These are phyloP conservation scores for Eurystomus gularis DNA, from an alignment of 2,113 vertebrate genomes.

Conservation along the genomic window DNA sequence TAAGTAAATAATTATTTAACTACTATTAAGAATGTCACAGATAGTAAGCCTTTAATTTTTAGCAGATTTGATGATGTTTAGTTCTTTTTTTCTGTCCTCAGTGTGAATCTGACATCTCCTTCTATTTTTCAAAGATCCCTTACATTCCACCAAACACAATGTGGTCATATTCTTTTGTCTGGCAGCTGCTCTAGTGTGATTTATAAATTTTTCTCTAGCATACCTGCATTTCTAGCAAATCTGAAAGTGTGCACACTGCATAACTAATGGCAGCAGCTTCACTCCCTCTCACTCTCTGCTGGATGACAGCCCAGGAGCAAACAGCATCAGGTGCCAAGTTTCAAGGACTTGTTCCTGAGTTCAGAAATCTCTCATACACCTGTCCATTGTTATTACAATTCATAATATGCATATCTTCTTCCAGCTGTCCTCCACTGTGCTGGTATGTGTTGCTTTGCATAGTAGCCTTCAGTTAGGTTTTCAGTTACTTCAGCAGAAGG, in stretches of 20 bases:
- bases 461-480: not conserved
- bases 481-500: not conserved
- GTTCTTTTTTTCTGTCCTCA: not conserved
- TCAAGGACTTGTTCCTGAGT: not conserved
- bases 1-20: not conserved
- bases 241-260: not conserved
- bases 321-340: slow-evolving; percentile 21
- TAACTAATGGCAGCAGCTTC: slow-evolving; percentile 1
- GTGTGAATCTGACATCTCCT: not conserved
- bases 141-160: not conserved
- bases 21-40: not conserved
- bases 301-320: slow-evolving; percentile 30
- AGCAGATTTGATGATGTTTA: not conserved
- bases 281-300: not conserved
- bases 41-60: not conserved
- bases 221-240: not conserved
- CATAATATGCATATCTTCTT: slow-evolving; percentile 10
- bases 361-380: slow-evolving; percentile 35
- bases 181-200: not conserved
- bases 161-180: not conserved
- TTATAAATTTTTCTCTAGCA: slow-evolving; percentile 1
- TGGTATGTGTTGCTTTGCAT: not conserved
- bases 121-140: not conserved
- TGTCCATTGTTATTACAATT: slow-evolving; percentile 36
- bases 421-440: not conserved